Percentiles rank a stretch among this genome's conserved stretches.
Evolutionary conservation across 64 coral and sea anemone genomes (phyloP).

Genomic region (Hydrozoanthus tunicans): DNA sequence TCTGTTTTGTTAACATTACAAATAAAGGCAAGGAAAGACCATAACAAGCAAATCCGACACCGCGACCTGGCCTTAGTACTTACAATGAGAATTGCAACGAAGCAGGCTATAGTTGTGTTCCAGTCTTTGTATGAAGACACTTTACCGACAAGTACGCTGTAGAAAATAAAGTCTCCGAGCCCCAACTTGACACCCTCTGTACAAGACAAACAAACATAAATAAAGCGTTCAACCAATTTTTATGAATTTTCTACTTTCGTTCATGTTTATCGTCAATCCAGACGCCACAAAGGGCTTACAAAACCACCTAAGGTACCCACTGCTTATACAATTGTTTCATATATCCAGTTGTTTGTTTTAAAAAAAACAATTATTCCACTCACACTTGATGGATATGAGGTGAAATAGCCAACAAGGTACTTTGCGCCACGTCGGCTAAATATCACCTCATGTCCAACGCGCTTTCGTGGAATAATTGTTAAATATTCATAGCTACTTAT

Average conservation of each 20-base stretch:
- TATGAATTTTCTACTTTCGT: too few relatives aligned
- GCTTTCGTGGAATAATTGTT: too few relatives aligned
- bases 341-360: not conserved
- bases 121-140: conserved; percentile 97
- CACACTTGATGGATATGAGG: not conserved
- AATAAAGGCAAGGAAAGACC: not conserved
- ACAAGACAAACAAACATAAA: conserved; percentile 1
- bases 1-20: too few relatives aligned
- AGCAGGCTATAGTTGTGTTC: conserved; percentile 99
- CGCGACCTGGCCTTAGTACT: conserved; percentile 27
- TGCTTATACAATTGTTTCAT: too few relatives aligned
- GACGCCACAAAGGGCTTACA: too few relatives aligned
- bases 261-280: too few relatives aligned
- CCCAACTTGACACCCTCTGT: conserved; percentile 98
- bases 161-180: conserved; percentile 99
- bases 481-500: too few relatives aligned
- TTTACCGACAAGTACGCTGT: conserved; percentile 96
- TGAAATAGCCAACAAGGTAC: too few relatives aligned
- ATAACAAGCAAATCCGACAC: not conserved
- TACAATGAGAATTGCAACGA: conserved; percentile 98
- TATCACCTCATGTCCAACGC: too few relatives aligned
- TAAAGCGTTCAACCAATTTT: not conserved
- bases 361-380: not conserved
- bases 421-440: too few relatives aligned
- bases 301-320: too few relatives aligned